Evolutionary conservation across 2,888 invertebrate genomes (phyloP).

Genomic region (Platerodrilus igneus): DNA sequence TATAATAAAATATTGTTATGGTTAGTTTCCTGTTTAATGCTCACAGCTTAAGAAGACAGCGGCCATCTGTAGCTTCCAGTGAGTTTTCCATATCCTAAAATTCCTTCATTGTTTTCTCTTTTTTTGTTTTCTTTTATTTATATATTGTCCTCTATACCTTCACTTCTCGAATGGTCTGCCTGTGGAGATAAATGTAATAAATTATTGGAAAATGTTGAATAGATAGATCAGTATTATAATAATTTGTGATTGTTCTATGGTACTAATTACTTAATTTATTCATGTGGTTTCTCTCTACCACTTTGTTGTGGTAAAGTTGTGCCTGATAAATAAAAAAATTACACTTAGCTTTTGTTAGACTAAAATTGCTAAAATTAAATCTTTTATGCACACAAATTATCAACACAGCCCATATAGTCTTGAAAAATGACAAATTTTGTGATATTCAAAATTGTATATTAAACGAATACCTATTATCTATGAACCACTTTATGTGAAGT

Average conservation of each 20-base stretch:
- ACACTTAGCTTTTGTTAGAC: too few species aligned
- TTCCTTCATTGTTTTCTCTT: slow-evolving; percentile 22
- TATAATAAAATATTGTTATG: slow-evolving; percentile 24
- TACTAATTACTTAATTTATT: slow-evolving; percentile 17
- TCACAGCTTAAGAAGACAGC: slow-evolving; percentile 60
- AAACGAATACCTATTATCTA: too few species aligned
- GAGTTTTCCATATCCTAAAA: slow-evolving; percentile 36
- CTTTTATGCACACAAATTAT: too few species aligned
- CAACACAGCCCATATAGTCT: too few species aligned
- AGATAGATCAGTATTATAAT: slow-evolving; percentile 28
- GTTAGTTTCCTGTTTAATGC: slow-evolving; percentile 50
- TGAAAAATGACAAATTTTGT: too few species aligned
- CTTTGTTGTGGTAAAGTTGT: too few species aligned
- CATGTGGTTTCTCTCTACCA: slow-evolving; percentile 20
- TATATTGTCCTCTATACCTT: slow-evolving; percentile 13
- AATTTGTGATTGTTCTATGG: slow-evolving; percentile 25
- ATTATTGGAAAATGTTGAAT: slow-evolving; percentile 24
- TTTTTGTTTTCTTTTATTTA: slow-evolving; percentile 22
- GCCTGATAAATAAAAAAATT: too few species aligned
- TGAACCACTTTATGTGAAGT: too few species aligned
- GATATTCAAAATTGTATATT: too few species aligned
- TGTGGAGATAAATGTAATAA: slow-evolving; percentile 28
- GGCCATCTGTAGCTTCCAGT: slow-evolving; percentile 46
- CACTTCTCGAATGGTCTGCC: slow-evolving; percentile 22
- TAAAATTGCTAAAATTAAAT: too few species aligned